Percentiles rank a stretch among this genome's conserved stretches.
phyloP scores from a whole-genome alignment of 1,140 invertebrate species.

The Cydia pomonella region DNA sequence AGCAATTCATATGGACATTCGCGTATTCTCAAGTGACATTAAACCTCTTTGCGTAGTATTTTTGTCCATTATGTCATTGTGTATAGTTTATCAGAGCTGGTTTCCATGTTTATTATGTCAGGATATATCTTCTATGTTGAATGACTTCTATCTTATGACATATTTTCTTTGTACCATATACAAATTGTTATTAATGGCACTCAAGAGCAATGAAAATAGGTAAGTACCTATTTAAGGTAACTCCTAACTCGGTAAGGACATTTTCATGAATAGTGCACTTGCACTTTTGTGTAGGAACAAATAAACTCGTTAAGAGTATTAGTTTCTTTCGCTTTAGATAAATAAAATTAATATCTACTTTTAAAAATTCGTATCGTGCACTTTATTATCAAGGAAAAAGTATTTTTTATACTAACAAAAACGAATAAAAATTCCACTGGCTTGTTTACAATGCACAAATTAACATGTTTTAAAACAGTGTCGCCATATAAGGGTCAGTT shows the following conservation, averaged over 20 bases:
- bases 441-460: slow-evolving; percentile 29
- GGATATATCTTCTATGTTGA: slow-evolving; percentile 45
- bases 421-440: slow-evolving; percentile 1
- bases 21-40: slow-evolving; percentile 62
- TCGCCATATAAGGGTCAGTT: slow-evolving; percentile 30
- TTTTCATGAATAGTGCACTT: too few relatives aligned
- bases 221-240: too few relatives aligned
- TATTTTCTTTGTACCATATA: background rate
- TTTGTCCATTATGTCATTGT: slow-evolving; percentile 64
- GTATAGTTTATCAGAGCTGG: slow-evolving; percentile 60
- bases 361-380: slow-evolving; percentile 17
- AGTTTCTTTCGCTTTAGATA: too few relatives aligned
- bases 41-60: slow-evolving; percentile 69
- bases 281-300: too few relatives aligned
- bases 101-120: slow-evolving; percentile 60
- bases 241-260: too few relatives aligned
- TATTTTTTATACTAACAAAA: background rate
- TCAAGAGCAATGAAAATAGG: too few relatives aligned
- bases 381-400: background rate
- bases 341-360: background rate
- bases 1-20: slow-evolving; percentile 68
- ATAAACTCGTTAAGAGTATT: too few relatives aligned
- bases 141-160: slow-evolving; percentile 36
- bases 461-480: slow-evolving; percentile 24
- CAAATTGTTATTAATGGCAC: background rate